These are phyloP conservation scores for Ariolimax columbianus DNA, from an alignment of 2,888 invertebrate species.

Conservation along the genomic window DNA sequence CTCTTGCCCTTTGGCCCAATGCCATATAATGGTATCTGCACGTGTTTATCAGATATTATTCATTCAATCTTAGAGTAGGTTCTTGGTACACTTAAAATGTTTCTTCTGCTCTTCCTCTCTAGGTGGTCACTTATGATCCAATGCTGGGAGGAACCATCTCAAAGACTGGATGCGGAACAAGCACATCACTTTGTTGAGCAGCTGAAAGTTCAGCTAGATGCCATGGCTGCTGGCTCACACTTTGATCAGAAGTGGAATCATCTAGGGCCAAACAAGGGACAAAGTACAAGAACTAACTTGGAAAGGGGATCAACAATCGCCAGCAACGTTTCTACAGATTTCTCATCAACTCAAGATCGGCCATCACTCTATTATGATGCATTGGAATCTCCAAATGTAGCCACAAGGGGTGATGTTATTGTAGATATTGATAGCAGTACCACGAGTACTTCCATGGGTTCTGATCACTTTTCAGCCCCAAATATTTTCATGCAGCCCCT, in stretches of 20 bases:
- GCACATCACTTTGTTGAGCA: conserved; percentile 81
- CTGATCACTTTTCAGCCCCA: not conserved
- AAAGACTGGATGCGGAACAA: conserved; percentile 81
- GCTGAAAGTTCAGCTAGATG: conserved; percentile 55
- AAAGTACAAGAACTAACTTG: conserved; percentile 22
- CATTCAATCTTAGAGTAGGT: no score
- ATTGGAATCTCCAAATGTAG: conserved; percentile 14
- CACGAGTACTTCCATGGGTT: not conserved
- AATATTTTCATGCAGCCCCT: not conserved
- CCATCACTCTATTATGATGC: not conserved
- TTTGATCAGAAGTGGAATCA: conserved; percentile 58
- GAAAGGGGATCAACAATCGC: conserved; percentile 14
- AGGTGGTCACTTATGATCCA: conserved; percentile 87
- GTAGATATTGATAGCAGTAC: conserved; percentile 1
- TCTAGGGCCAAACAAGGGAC: conserved; percentile 48
- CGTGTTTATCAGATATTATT: no score
- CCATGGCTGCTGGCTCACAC: conserved; percentile 44
- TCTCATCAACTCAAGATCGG: not conserved
- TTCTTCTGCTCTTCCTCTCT: conserved; percentile 44
- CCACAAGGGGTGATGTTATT: conserved; percentile 39
- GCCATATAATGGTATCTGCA: no score
- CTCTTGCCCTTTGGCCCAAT: no score
- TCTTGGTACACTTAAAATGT: not conserved
- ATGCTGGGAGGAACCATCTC: conserved; percentile 83
- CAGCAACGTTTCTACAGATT: conserved; percentile 37